Evolutionary conservation across 92 coral and sea anemone species (phyloP), one percentile per base, ranked within the genome.

Genomic region (Diadumene lineata): DNA sequence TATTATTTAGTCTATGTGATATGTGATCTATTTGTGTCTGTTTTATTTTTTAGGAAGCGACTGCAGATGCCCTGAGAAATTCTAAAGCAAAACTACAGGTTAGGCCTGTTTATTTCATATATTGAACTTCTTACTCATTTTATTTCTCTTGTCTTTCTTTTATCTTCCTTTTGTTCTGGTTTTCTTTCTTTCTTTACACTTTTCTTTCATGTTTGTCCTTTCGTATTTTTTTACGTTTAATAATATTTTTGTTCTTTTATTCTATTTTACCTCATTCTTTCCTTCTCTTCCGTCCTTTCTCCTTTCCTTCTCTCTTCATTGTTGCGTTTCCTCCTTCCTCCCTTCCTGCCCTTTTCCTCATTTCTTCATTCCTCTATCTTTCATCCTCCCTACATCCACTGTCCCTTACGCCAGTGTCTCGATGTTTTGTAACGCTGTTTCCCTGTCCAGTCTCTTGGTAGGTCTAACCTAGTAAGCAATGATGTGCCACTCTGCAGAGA

Each of bases 1-100:
- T n/a, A n/a, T n/a, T n/a, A n/a, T n/a, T n/a, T n/a, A n/a, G n/a
- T n/a, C n/a, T n/a, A n/a, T n/a, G n/a, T n/a, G n/a, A n/a, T n/a
- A n/a, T n/a, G n/a, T n/a, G n/a, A n/a, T n/a, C n/a, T n/a, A n/a
- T n/a, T n/a, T n/a, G n/a, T n/a, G n/a, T n/a, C n/a, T n/a, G n/a
- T n/a, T n/a, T 56, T 43, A 44, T 29, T 56, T 69, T 31, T 10
- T 58, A 96, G 99, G 93, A 93, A 66, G 99, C 99, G 32, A 96
- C 99, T 2, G 88, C 99, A 44, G 97, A 96, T 60, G 99, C 99
- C 0, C 80, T 96, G 16, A 81, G 86, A 74, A 96, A 92, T 70
- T 96, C 99, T n/a, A 96, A 96, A 80, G 97, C 97, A 60, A 96
- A 96, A 31, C 61, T 96, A 60, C 89, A 89, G 93, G 99, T 96